Evolutionary conservation across 2,113 vertebrate genomes (phyloP).

Genomic region (Onychostoma macrolepis): DNA sequence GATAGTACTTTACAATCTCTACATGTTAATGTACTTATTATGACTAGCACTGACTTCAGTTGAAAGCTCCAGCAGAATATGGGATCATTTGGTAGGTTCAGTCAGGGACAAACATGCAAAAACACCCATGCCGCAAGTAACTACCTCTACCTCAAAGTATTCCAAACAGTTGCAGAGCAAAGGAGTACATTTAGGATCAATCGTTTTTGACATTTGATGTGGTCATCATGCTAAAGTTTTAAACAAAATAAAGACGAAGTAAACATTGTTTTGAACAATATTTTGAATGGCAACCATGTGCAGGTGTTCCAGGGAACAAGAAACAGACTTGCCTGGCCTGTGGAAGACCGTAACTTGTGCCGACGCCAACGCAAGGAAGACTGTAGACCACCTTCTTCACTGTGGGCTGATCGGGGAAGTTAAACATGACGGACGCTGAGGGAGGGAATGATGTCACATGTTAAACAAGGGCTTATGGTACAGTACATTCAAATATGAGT

Average conservation of each 20-base stretch:
- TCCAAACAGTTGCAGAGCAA: slow-evolving; percentile 10
- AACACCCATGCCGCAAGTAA: slow-evolving; percentile 8
- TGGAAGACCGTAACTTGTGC: slow-evolving; percentile 97
- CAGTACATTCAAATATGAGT: neutral
- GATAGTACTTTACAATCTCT: neutral
- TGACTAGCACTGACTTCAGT: neutral
- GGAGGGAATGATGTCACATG: slow-evolving; percentile 56
- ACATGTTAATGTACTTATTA: neutral
- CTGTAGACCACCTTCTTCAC: slow-evolving; percentile 97
- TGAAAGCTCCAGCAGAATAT: neutral
- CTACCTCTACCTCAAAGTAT: slow-evolving; percentile 13
- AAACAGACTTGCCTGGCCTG: slow-evolving; percentile 89
- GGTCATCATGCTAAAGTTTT: slow-evolving; percentile 19
- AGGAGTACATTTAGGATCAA: slow-evolving; percentile 1
- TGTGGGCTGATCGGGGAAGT: slow-evolving; percentile 97
- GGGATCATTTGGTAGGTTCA: neutral
- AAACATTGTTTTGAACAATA: slow-evolving; percentile 34
- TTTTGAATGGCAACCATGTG: slow-evolving; percentile 26
- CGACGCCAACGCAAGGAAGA: slow-evolving; percentile 95
- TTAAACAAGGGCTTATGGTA: neutral
- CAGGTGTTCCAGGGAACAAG: slow-evolving; percentile 32
- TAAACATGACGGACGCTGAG: slow-evolving; percentile 97
- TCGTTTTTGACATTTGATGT: slow-evolving; percentile 32
- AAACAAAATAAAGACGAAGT: slow-evolving; percentile 12
- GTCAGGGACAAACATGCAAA: slow-evolving; percentile 3